Conservation (phyloP, 1,140 invertebrate species). For the Panulirus ornatus region DNA sequence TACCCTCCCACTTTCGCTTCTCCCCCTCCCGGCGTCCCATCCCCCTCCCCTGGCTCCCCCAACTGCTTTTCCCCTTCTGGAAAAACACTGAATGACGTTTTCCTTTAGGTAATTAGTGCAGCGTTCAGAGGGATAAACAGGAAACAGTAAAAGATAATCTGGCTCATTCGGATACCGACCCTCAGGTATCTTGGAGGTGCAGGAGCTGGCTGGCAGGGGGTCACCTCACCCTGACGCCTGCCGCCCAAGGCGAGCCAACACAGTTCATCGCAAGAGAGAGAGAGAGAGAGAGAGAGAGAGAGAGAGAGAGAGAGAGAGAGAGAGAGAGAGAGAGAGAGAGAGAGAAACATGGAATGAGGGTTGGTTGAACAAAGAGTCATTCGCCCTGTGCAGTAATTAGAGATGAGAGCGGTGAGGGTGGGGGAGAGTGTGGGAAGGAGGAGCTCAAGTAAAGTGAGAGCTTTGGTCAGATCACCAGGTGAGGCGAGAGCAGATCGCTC, state of each 20-base stretch:
- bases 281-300: slow-evolving; percentile 2
- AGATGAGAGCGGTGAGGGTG: not conserved
- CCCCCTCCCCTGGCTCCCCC: not conserved
- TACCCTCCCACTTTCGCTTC: not conserved
- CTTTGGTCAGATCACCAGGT: not conserved
- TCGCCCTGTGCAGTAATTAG: too few relatives aligned
- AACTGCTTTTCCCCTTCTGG: not conserved
- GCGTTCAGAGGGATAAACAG: not conserved
- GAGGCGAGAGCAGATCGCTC: not conserved
- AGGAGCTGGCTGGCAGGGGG: too few relatives aligned
- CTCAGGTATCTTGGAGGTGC: too few relatives aligned
- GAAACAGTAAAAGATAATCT: not conserved
- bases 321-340: not conserved
- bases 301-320: not conserved
- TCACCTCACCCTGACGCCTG: too few relatives aligned
- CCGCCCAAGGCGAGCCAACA: too few relatives aligned
- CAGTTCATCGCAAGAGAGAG: too few relatives aligned
- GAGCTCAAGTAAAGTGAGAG: not conserved
- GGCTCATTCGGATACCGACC: not conserved
- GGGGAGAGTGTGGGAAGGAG: not conserved
- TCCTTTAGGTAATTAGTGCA: not conserved
- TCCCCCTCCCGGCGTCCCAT: too few relatives aligned
- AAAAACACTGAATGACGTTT: not conserved
- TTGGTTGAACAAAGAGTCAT: not conserved
- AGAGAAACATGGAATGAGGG: not conserved